Percentiles rank a stretch among this genome's conserved stretches.
Conservation (phyloP, 2,888 invertebrate species). For the Conops quadrifasciatus region DNA sequence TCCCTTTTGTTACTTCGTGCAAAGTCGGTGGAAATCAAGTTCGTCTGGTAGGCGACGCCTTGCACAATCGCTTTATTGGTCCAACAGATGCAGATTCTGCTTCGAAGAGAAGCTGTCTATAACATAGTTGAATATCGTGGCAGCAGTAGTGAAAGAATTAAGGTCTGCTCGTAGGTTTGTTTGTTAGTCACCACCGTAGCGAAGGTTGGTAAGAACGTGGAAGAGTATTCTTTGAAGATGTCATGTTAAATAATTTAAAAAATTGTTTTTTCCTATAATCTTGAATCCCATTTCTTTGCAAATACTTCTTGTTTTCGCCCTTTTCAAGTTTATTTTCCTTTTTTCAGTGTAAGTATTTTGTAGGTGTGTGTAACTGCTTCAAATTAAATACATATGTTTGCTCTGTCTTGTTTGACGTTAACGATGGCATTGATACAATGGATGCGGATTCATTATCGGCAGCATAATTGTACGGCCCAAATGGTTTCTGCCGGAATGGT, state of each 20-base stretch:
- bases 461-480: too few relatives aligned
- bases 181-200: background rate
- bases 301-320: too few relatives aligned
- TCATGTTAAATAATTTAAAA: background rate
- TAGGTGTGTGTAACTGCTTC: constrained; percentile 33
- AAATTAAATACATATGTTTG: constrained; percentile 41
- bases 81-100: constrained; percentile 3
- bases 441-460: too few relatives aligned
- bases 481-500: too few relatives aligned
- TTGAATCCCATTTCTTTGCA: too few relatives aligned
- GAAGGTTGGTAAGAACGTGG: too few relatives aligned
- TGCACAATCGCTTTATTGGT: constrained; percentile 1
- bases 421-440: too few relatives aligned
- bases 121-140: background rate
- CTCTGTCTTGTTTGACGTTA: too few relatives aligned
- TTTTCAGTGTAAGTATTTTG: too few relatives aligned
- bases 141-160: background rate
- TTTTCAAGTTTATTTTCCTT: too few relatives aligned
- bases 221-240: background rate
- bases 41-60: constrained; percentile 8
- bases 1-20: constrained; percentile 1
- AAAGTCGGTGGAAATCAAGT: constrained; percentile 23
- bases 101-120: background rate
- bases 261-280: too few relatives aligned
- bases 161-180: background rate